Percentiles rank a stretch among this genome's conserved stretches.
Conservation (phyloP, 1,140 invertebrate species). For the Trichogramma pretiosum region DNA sequence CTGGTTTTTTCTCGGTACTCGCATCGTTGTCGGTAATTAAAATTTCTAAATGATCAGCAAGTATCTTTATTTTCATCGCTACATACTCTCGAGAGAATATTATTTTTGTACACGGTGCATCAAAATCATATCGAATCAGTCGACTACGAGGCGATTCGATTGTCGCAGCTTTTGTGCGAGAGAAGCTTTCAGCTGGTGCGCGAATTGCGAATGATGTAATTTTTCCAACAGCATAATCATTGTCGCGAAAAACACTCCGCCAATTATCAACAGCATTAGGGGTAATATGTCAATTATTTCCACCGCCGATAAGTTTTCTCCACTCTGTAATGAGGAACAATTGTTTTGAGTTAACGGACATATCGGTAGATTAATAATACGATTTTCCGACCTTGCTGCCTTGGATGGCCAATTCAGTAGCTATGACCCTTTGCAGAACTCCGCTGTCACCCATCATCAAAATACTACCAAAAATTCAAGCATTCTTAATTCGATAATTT, state of each 20-base stretch:
- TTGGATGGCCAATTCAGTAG: constrained; percentile 30
- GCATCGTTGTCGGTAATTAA: too few species aligned
- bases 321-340: constrained; percentile 17
- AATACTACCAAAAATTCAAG: constrained; percentile 29
- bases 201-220: constrained; percentile 5
- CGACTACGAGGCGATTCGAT: too few species aligned
- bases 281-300: constrained; percentile 33
- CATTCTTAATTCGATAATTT: too few species aligned
- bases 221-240: constrained; percentile 22
- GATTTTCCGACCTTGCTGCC: constrained; percentile 15
- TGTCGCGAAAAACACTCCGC: constrained; percentile 18
- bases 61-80: too few species aligned
- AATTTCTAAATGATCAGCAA: too few species aligned
- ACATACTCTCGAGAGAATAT: too few species aligned
- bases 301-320: constrained; percentile 25
- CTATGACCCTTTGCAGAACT: constrained; percentile 35
- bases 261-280: constrained; percentile 24
- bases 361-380: neutral
- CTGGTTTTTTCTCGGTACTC: too few species aligned
- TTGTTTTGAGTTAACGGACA: constrained; percentile 4
- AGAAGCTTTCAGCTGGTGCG: neutral
- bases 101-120: too few species aligned
- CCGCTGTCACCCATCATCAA: constrained; percentile 37
- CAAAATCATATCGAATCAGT: too few species aligned
- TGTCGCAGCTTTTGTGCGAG: too few species aligned